phyloP scores from a whole-genome alignment of 2,888 invertebrate species.

The Dasysyrphus albostriatus region DNA sequence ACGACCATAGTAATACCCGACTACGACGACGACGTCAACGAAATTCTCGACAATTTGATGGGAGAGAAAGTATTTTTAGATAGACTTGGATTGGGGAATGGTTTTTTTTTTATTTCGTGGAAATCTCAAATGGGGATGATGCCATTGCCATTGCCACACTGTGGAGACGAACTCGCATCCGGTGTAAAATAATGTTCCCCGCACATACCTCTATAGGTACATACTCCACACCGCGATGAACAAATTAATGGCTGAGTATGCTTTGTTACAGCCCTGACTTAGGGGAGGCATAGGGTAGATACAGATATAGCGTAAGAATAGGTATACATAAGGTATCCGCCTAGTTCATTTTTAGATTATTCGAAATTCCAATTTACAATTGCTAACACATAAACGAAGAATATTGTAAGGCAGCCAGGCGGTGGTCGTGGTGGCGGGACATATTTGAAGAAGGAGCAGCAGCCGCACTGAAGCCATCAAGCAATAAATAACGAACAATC shows the following conservation, averaged over 20 bases:
- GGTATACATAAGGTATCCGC: constrained; percentile 49
- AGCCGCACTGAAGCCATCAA: constrained; percentile 62
- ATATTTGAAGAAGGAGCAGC: constrained; percentile 18
- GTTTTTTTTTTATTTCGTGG: constrained; percentile 38
- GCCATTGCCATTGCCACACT: constrained; percentile 51
- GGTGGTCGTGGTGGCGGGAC: neutral
- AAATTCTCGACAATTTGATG: constrained; percentile 40
- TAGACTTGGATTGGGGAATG: constrained; percentile 26
- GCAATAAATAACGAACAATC: constrained; percentile 70
- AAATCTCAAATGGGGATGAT: constrained; percentile 68
- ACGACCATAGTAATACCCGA: neutral
- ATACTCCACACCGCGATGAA: constrained; percentile 16
- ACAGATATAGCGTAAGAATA: neutral
- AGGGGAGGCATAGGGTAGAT: constrained; percentile 60
- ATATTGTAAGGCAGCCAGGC: constrained; percentile 1
- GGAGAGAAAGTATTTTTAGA: constrained; percentile 59
- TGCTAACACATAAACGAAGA: constrained; percentile 66
- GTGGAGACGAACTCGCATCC: constrained; percentile 67
- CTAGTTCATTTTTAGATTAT: constrained; percentile 70
- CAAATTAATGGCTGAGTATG: constrained; percentile 67
- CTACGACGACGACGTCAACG: constrained; percentile 12
- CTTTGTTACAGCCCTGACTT: constrained; percentile 42
- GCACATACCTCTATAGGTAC: neutral
- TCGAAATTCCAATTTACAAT: constrained; percentile 64
- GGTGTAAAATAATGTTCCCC: constrained; percentile 61